Percentiles rank a stretch among this genome's conserved stretches.
Conservation (phyloP, 2,888 invertebrate species). For the Andrena praecox region DNA sequence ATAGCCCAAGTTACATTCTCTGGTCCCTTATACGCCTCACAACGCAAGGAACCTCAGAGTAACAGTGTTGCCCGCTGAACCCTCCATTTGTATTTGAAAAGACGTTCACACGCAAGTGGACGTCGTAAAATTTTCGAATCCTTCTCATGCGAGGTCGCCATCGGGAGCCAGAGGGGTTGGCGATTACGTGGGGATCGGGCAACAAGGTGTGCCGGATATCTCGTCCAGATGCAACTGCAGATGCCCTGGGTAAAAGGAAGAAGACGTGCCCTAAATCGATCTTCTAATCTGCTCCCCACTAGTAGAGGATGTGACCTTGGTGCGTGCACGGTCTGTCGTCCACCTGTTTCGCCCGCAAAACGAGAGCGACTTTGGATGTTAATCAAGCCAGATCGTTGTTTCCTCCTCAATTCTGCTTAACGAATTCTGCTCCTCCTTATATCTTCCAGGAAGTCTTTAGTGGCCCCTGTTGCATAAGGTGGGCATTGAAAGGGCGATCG, state of each 20-base stretch:
- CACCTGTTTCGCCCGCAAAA: constrained; percentile 72
- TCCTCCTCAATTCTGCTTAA: constrained; percentile 40
- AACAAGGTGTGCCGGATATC: constrained; percentile 17
- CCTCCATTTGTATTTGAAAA: background rate
- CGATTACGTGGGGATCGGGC: constrained; percentile 2
- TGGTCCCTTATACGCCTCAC: background rate
- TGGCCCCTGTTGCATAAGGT: constrained; percentile 19
- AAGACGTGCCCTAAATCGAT: constrained; percentile 12
- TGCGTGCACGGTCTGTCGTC: constrained; percentile 64
- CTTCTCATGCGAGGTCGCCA: background rate
- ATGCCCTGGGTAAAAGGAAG: constrained; percentile 11
- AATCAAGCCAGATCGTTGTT: constrained; percentile 22
- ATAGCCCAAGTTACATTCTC: background rate
- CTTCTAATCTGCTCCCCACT: constrained; percentile 23
- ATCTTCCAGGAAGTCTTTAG: constrained; percentile 43
- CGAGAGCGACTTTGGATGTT: constrained; percentile 51
- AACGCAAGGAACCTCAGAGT: background rate
- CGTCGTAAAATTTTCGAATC: background rate
- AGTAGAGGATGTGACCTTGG: constrained; percentile 61
- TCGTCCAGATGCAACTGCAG: constrained; percentile 14
- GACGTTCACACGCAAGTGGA: background rate
- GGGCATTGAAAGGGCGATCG: background rate
- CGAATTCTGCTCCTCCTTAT: constrained; percentile 27
- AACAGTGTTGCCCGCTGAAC: background rate
- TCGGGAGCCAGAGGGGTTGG: background rate